A percentile compares a stretch with the other conserved stretches of the same genome.
Evolutionary conservation across 2,888 invertebrate species (phyloP).

Genomic region (Bellardia bayeri): DNA sequence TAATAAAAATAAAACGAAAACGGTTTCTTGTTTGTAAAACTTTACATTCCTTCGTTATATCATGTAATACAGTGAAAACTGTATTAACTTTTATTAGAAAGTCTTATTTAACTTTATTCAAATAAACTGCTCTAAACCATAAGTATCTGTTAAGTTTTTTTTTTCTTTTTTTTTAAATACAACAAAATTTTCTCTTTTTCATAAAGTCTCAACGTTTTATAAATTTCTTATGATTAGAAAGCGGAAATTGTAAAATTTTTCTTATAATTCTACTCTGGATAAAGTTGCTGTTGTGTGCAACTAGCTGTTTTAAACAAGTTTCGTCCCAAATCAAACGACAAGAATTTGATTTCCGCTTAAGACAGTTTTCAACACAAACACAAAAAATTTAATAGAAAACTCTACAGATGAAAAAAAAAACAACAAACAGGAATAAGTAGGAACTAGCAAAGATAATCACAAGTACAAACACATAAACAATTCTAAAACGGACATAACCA

Average conservation of each 20-base stretch:
- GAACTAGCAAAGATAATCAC: neutral
- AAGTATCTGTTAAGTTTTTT: no score
- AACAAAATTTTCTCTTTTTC: no score
- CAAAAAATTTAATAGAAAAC: neutral
- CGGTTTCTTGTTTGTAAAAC: no score
- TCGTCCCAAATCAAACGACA: conserved; percentile 40
- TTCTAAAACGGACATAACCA: neutral
- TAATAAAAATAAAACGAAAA: no score
- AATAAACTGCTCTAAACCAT: no score
- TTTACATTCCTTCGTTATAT: no score
- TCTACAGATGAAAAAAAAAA: neutral
- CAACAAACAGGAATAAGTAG: conserved; percentile 18
- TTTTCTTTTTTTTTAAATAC: no score
- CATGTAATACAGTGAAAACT: no score
- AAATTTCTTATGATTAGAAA: conserved; percentile 4
- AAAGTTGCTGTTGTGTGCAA: neutral
- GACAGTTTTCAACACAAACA: neutral
- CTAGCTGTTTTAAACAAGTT: neutral
- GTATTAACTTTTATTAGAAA: no score
- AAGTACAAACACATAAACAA: neutral
- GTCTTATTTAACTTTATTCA: no score
- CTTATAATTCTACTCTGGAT: neutral
- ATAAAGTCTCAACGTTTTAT: neutral
- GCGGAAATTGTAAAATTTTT: conserved; percentile 52
- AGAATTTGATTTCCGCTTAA: conserved; percentile 53